Percentiles rank a stretch among this genome's conserved stretches.
phyloP scores from a whole-genome alignment of 35 echinoderm and acorn worm genomes.

The Heliocidaris erythrogramma region DNA sequence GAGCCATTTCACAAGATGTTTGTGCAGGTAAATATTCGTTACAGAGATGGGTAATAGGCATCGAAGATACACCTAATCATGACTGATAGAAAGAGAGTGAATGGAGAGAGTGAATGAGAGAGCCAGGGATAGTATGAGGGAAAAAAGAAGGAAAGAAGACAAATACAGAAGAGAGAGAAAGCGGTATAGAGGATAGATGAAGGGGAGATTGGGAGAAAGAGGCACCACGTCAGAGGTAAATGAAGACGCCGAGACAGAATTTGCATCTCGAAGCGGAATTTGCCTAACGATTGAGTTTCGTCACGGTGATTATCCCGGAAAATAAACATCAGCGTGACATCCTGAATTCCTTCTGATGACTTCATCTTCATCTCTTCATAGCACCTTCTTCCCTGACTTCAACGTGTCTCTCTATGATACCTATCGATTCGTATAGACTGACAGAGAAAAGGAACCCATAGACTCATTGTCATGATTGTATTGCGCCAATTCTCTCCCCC shows the following conservation, averaged over 20 bases:
- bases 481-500: not conserved
- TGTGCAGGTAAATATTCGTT: too few species aligned
- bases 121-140: not conserved
- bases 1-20: too few species aligned
- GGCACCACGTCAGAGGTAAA: not conserved
- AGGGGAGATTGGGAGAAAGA: not conserved
- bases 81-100: too few species aligned
- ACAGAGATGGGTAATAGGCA: too few species aligned
- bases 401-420: not conserved
- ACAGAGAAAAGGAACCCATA: not conserved
- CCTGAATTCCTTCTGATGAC: conserved; percentile 39
- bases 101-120: too few species aligned
- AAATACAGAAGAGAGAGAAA: not conserved
- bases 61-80: too few species aligned
- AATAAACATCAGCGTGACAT: conserved; percentile 40
- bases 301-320: conserved; percentile 33
- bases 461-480: not conserved
- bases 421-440: not conserved
- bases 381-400: not conserved
- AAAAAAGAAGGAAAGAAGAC: not conserved
- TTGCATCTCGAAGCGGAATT: conserved; percentile 21
- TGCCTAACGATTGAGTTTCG: conserved; percentile 44
- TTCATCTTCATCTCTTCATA: conserved; percentile 22
- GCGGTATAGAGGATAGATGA: not conserved
- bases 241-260: not conserved